Evolutionary conservation across 1,140 invertebrate genomes (phyloP).

Genomic region (Octopus bimaculoides): DNA sequence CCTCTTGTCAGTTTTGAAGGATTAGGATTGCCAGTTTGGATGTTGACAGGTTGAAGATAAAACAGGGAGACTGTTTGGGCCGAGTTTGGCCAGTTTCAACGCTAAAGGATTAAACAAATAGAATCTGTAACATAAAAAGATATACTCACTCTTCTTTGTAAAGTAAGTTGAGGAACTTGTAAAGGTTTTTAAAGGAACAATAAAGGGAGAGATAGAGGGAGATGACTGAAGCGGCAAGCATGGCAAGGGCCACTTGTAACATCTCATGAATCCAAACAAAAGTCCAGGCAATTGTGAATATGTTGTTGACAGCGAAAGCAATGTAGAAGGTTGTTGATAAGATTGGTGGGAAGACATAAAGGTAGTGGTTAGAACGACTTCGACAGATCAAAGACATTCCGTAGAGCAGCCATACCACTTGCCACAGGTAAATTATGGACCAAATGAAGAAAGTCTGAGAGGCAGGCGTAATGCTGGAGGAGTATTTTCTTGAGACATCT

Average conservation of each 20-base stretch:
- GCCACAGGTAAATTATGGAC: slow-evolving; percentile 29
- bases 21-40: no score
- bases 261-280: slow-evolving; percentile 44
- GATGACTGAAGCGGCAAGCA: slow-evolving; percentile 30
- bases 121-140: background rate
- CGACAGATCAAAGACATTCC: slow-evolving; percentile 22
- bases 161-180: slow-evolving; percentile 3
- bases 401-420: slow-evolving; percentile 26
- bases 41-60: no score
- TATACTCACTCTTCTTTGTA: slow-evolving; percentile 11
- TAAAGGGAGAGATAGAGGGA: slow-evolving; percentile 38
- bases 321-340: slow-evolving; percentile 19
- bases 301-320: slow-evolving; percentile 23
- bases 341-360: slow-evolving; percentile 14
- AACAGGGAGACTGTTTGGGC: background rate
- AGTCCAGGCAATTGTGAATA: slow-evolving; percentile 34
- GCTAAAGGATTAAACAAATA: background rate
- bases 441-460: slow-evolving; percentile 24
- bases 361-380: slow-evolving; percentile 5
- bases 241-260: slow-evolving; percentile 24
- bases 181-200: slow-evolving; percentile 25
- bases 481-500: slow-evolving; percentile 38
- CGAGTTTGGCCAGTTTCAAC: background rate
- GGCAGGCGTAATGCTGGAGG: slow-evolving; percentile 33
- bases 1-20: no score